Evolutionary conservation across 2,113 vertebrate genomes (phyloP).

Genomic region (Vombatus ursinus): DNA sequence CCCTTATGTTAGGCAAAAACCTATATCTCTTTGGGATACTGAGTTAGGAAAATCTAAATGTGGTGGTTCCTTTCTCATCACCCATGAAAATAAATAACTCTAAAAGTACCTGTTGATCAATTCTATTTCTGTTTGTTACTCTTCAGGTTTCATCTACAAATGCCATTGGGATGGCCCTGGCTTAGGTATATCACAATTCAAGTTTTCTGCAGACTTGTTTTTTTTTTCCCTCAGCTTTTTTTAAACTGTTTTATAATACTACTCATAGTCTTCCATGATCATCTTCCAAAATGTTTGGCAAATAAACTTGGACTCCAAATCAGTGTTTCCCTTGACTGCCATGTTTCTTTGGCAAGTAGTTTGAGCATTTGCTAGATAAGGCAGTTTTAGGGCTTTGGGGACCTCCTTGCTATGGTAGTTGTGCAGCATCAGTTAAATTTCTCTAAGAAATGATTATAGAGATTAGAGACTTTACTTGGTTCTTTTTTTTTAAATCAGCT

Average conservation of each 20-base stretch:
- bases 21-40: background rate
- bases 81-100: background rate
- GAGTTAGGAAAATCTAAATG: background rate
- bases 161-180: too few relatives aligned
- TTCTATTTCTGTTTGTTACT: background rate
- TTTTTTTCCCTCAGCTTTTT: background rate
- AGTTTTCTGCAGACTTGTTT: background rate
- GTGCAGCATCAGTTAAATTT: background rate
- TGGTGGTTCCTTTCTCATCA: background rate
- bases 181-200: background rate
- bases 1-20: too few relatives aligned
- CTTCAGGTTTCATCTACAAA: too few relatives aligned
- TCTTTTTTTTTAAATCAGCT: background rate
- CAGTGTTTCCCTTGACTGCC: background rate
- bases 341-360: background rate
- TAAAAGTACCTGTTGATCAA: background rate
- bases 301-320: background rate
- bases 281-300: background rate
- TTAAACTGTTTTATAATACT: background rate
- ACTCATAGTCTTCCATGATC: background rate
- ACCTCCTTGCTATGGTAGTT: background rate
- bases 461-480: background rate
- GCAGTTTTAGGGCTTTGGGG: background rate
- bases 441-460: background rate
- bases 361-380: background rate